A percentile compares a stretch with the other conserved stretches of the same genome.
Evolutionary conservation across 1,140 invertebrate genomes (phyloP).

Genomic region (Phenacoccus solenopsis): DNA sequence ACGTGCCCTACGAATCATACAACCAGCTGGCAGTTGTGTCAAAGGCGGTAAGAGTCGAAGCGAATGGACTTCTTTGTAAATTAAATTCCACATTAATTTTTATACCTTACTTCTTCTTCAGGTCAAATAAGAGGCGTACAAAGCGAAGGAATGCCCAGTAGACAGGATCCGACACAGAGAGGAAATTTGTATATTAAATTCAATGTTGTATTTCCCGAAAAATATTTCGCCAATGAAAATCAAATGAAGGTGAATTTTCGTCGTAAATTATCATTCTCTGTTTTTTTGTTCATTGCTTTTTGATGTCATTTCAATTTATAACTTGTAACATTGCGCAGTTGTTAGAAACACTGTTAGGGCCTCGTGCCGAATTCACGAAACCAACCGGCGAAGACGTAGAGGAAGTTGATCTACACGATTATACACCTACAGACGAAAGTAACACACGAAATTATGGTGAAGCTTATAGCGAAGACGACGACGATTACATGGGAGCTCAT

Average conservation of each 20-base stretch:
- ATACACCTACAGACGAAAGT: conserved; percentile 41
- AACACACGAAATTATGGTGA: conserved; percentile 40
- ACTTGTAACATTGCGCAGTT: too few species aligned
- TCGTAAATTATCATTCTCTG: not conserved
- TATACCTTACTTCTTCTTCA: conserved; percentile 34
- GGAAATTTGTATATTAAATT: conserved; percentile 83
- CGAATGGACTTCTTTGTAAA: not conserved
- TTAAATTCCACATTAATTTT: too few species aligned
- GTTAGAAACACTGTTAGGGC: conserved; percentile 57
- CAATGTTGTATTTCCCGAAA: conserved; percentile 67
- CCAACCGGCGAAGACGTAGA: conserved; percentile 63
- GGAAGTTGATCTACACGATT: conserved; percentile 68
- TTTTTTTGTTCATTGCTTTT: conserved; percentile 11
- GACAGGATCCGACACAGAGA: conserved; percentile 66
- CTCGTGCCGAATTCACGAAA: conserved; percentile 47
- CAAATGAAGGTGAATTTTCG: conserved; percentile 43
- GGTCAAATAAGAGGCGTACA: conserved; percentile 67
- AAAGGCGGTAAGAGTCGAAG: conserved; percentile 39
- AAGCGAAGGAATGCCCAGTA: conserved; percentile 82
- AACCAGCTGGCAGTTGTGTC: conserved; percentile 57
- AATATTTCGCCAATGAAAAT: conserved; percentile 57
- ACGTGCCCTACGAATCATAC: conserved; percentile 56
- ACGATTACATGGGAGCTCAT: conserved; percentile 40
- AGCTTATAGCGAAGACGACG: conserved; percentile 53
- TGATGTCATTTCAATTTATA: conserved; percentile 24